Evolutionary conservation across 2,113 vertebrate genomes (phyloP).

Genomic region (Ceratotherium simum): DNA sequence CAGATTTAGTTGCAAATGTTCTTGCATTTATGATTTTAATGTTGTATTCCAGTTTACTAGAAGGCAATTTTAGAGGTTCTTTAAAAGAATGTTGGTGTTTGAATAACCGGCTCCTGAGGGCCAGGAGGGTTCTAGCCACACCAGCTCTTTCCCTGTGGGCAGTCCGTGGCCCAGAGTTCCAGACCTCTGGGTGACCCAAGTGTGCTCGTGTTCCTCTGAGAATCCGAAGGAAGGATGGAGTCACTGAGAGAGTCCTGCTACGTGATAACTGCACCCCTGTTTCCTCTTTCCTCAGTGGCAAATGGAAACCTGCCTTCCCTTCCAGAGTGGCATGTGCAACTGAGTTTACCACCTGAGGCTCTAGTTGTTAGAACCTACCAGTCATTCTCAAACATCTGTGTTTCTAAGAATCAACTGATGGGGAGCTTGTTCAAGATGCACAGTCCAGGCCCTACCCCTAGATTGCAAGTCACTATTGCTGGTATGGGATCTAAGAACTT

Average conservation of each 20-base stretch:
- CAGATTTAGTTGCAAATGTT: neutral
- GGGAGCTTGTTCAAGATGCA: neutral
- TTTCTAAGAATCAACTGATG: neutral
- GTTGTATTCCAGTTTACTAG: neutral
- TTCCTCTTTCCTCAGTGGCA: neutral
- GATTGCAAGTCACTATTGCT: neutral
- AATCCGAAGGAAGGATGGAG: neutral
- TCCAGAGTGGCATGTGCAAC: neutral
- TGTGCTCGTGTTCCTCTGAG: neutral
- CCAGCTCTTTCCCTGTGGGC: neutral
- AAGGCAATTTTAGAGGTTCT: neutral
- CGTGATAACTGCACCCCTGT: too few species aligned
- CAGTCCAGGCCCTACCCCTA: neutral
- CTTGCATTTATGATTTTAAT: slow-evolving; percentile 1
- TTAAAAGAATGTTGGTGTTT: neutral
- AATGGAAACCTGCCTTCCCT: neutral
- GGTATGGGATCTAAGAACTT: neutral
- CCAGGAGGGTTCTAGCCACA: neutral
- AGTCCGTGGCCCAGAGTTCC: neutral
- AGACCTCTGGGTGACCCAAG: neutral
- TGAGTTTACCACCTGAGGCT: neutral
- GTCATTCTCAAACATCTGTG: neutral
- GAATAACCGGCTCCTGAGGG: neutral
- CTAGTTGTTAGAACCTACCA: neutral
- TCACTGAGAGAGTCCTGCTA: neutral